Evolutionary conservation across 1,140 invertebrate species (phyloP).

Genomic region (Drosophila arizonae): DNA sequence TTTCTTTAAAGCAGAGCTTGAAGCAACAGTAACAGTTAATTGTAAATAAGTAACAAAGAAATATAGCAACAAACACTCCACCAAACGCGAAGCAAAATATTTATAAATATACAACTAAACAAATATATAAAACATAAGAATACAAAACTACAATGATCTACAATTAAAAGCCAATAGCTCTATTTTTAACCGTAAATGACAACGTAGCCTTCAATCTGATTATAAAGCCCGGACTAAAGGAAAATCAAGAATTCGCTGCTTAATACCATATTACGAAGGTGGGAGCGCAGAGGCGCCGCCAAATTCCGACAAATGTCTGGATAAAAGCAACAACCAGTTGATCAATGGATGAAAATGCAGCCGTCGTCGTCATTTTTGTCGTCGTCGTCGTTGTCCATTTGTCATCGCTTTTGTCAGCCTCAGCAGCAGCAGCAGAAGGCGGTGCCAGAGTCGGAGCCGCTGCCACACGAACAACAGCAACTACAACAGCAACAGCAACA

Average conservation of each 20-base stretch:
- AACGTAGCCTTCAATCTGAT: constrained; percentile 53
- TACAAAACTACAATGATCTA: constrained; percentile 57
- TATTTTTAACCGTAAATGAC: constrained; percentile 48
- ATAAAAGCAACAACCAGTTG: constrained; percentile 67
- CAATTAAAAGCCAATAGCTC: constrained; percentile 53
- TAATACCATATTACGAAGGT: not conserved
- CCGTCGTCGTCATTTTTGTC: constrained; percentile 78
- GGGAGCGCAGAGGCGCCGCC: constrained; percentile 26
- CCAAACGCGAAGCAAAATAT: constrained; percentile 50
- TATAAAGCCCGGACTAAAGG: constrained; percentile 20
- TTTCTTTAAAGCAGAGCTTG: constrained; percentile 58
- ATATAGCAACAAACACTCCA: constrained; percentile 65
- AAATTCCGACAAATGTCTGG: constrained; percentile 77
- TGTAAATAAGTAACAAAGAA: constrained; percentile 71
- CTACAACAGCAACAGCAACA: constrained; percentile 31
- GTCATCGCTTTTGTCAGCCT: constrained; percentile 70
- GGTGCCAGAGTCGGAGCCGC: constrained; percentile 38
- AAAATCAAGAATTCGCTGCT: constrained; percentile 3
- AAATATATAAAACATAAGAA: constrained; percentile 25
- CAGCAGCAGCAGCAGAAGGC: constrained; percentile 23
- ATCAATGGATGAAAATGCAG: constrained; percentile 83
- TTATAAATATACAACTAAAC: constrained; percentile 38
- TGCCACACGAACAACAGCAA: constrained; percentile 39
- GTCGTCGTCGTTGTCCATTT: constrained; percentile 79
- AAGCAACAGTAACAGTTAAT: constrained; percentile 55